phyloP scores from a whole-genome alignment of 2,113 vertebrate species.

The Kryptolebias marmoratus region DNA sequence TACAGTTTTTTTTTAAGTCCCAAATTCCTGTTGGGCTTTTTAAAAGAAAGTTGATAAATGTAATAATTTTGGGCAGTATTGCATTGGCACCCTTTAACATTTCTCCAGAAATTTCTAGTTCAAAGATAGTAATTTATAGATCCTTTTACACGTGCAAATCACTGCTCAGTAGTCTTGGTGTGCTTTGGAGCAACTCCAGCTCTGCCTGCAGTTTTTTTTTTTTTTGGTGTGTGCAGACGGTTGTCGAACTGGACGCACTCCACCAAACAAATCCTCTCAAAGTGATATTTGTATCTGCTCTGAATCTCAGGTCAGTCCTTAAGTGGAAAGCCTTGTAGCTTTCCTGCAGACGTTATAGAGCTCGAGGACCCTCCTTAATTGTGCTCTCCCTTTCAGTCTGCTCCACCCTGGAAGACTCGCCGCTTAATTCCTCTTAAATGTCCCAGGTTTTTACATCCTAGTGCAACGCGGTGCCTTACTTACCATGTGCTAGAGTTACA shows the following conservation, averaged over 20 bases:
- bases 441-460: constrained; percentile 75
- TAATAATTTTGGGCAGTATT: too few species aligned
- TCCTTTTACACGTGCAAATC: background rate
- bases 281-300: constrained; percentile 68
- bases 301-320: constrained; percentile 60
- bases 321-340: constrained; percentile 55
- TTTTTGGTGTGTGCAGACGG: background rate
- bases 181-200: constrained; percentile 4
- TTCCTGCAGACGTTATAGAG: constrained; percentile 43
- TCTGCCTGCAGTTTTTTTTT: background rate
- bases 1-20: too few species aligned
- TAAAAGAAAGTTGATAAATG: too few species aligned
- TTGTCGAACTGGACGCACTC: constrained; percentile 30
- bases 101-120: too few species aligned
- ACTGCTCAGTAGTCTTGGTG: background rate
- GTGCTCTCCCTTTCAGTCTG: constrained; percentile 56
- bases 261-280: constrained; percentile 54
- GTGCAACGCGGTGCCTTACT: constrained; percentile 69
- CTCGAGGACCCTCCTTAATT: constrained; percentile 58
- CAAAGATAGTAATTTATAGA: too few species aligned
- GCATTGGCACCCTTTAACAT: too few species aligned
- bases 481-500: constrained; percentile 79
- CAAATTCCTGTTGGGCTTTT: too few species aligned
- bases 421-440: constrained; percentile 79
- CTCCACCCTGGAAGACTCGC: constrained; percentile 58